Percentiles rank a stretch among this genome's conserved stretches.
phyloP scores from a whole-genome alignment of 2,888 invertebrate species.

The Yponomeuta sedellus region DNA sequence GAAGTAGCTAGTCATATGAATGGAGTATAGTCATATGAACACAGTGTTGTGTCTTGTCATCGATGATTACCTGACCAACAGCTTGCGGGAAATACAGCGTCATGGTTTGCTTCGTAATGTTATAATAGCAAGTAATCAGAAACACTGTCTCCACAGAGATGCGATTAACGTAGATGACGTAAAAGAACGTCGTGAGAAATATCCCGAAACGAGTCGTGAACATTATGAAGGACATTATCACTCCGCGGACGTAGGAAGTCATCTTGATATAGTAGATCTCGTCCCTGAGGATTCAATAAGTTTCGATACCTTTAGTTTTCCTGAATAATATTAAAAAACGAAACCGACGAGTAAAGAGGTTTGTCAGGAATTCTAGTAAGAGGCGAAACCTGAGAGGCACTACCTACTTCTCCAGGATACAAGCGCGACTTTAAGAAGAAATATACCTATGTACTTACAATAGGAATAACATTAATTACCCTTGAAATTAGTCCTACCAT shows the following conservation, averaged over 20 bases:
- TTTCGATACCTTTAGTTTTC: neutral
- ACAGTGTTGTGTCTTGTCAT: neutral
- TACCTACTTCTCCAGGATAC: too few relatives aligned
- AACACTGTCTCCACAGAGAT: slow-evolving; percentile 85
- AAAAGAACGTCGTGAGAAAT: slow-evolving; percentile 80
- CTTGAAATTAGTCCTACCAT: too few relatives aligned
- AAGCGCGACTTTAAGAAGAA: too few relatives aligned
- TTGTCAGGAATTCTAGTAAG: too few relatives aligned
- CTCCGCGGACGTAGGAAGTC: slow-evolving; percentile 75
- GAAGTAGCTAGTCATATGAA: neutral
- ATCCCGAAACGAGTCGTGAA: slow-evolving; percentile 81
- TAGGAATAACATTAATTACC: too few relatives aligned
- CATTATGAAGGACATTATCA: slow-evolving; percentile 79
- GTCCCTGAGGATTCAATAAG: slow-evolving; percentile 34
- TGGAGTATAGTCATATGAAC: too few relatives aligned
- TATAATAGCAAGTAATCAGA: slow-evolving; percentile 83
- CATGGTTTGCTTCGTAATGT: slow-evolving; percentile 83
- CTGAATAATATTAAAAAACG: too few relatives aligned
- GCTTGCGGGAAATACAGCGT: slow-evolving; percentile 82
- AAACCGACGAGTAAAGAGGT: too few relatives aligned
- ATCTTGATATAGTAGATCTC: slow-evolving; percentile 61
- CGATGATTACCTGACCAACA: slow-evolving; percentile 53
- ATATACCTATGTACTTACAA: too few relatives aligned
- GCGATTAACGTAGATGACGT: slow-evolving; percentile 76
- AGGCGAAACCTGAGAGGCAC: too few relatives aligned